Evolutionary conservation across 2,797 vertebrate genomes (phyloP).

Genomic region (Ataeniobius toweri): DNA sequence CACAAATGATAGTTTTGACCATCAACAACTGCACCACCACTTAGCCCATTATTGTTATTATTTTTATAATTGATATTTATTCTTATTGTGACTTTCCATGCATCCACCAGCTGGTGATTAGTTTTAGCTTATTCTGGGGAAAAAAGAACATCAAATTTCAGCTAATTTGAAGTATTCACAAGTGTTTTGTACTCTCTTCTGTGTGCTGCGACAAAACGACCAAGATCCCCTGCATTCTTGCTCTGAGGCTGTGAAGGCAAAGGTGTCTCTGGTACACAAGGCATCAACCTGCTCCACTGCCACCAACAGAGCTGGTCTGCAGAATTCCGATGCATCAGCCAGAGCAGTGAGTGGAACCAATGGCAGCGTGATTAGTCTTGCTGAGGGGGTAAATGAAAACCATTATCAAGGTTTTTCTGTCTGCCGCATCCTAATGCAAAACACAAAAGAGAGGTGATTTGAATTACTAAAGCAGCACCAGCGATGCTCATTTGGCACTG

Average conservation of each 20-base stretch:
- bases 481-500: slow-evolving; percentile 56
- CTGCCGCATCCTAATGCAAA: slow-evolving; percentile 66
- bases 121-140: neutral
- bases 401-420: slow-evolving; percentile 77
- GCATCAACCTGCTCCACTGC: slow-evolving; percentile 46
- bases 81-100: too few species aligned
- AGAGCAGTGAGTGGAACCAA: slow-evolving; percentile 71
- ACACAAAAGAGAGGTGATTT: slow-evolving; percentile 68
- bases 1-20: too few species aligned
- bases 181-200: neutral
- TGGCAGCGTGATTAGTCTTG: slow-evolving; percentile 77
- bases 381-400: slow-evolving; percentile 81
- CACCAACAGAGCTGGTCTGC: slow-evolving; percentile 52
- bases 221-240: slow-evolving; percentile 4
- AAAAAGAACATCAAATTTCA: neutral
- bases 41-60: too few species aligned
- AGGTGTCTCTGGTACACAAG: slow-evolving; percentile 31
- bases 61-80: too few species aligned
- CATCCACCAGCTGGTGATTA: neutral
- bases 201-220: slow-evolving; percentile 25
- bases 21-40: too few species aligned
- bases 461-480: slow-evolving; percentile 62
- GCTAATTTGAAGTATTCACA: neutral
- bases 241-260: slow-evolving; percentile 33
- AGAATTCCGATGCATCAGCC: slow-evolving; percentile 67